Percentiles rank a stretch among this genome's conserved stretches.
Evolutionary conservation across 37 sponge, comb jelly and placozoan genomes (phyloP).

Genomic region (Spongia lamella): DNA sequence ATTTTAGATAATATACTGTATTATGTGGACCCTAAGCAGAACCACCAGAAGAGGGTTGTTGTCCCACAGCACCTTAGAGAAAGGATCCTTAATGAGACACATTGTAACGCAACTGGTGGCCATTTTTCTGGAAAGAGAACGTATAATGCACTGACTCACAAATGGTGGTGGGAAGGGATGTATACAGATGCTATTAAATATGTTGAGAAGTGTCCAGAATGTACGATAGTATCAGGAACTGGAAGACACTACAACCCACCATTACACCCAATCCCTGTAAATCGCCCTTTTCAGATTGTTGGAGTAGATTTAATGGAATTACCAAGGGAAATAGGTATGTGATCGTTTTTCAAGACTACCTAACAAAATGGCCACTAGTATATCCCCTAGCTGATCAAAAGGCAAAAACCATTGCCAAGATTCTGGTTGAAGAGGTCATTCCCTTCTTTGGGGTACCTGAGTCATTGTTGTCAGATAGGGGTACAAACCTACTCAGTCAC

Average conservation of each 20-base stretch:
- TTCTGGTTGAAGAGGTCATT: constrained; percentile 29
- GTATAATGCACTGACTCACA: constrained; percentile 4
- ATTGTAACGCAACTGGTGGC: constrained; percentile 26
- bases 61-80: constrained; percentile 38
- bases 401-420: constrained; percentile 15
- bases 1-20: constrained; percentile 40
- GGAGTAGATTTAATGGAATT: constrained; percentile 56
- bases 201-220: constrained; percentile 41
- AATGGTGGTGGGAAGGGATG: constrained; percentile 69
- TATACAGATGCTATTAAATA: constrained; percentile 17
- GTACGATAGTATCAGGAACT: constrained; percentile 32
- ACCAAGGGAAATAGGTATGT: constrained; percentile 36
- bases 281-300: no score
- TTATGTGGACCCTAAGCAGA: constrained; percentile 27
- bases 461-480: constrained; percentile 53
- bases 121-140: constrained; percentile 50
- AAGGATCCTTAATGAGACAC: constrained; percentile 34
- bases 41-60: constrained; percentile 37
- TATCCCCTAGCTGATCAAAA: constrained; percentile 56
- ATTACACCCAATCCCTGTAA: constrained; percentile 52
- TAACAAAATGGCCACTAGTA: constrained; percentile 58
- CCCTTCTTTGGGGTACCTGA: constrained; percentile 28
- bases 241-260: no score
- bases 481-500: constrained; percentile 44
- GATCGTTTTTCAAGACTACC: constrained; percentile 56